Evolutionary conservation across 2,113 vertebrate species (phyloP).

Genomic region (Carettochelys insculpta): DNA sequence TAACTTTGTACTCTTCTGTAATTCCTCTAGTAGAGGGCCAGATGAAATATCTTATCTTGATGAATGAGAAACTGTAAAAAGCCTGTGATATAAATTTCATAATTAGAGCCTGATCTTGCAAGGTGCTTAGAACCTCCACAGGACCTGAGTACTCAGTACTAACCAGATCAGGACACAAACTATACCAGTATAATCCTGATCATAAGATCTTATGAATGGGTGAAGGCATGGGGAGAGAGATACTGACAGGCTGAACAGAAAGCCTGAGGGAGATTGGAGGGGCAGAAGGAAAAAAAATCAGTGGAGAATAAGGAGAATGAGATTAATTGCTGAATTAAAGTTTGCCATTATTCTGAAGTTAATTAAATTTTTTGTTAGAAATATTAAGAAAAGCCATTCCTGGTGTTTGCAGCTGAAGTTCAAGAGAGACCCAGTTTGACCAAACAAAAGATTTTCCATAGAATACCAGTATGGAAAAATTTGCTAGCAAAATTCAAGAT

Average conservation of each 20-base stretch:
- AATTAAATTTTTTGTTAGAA: neutral
- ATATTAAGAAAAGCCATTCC: neutral
- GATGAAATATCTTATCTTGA: neutral
- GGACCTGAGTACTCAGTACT: neutral
- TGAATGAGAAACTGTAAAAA: neutral
- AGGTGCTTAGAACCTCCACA: neutral
- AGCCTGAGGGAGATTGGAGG: neutral
- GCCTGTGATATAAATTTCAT: neutral
- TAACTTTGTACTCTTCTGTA: neutral
- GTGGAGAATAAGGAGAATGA: neutral
- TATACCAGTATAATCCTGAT: neutral
- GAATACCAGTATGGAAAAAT: neutral
- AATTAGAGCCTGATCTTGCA: neutral
- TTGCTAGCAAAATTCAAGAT: slow-evolving; percentile 15
- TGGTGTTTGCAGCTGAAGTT: neutral
- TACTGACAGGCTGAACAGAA: neutral
- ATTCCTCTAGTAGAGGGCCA: neutral
- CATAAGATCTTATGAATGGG: neutral
- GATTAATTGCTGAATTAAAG: neutral
- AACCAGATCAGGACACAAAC: neutral
- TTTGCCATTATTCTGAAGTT: neutral
- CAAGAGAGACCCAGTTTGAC: neutral
- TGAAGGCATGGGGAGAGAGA: neutral
- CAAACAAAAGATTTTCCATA: neutral
- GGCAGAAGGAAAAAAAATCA: neutral